Conservation (phyloP, 2,888 invertebrate genomes). For the Apodemia duryi region DNA sequence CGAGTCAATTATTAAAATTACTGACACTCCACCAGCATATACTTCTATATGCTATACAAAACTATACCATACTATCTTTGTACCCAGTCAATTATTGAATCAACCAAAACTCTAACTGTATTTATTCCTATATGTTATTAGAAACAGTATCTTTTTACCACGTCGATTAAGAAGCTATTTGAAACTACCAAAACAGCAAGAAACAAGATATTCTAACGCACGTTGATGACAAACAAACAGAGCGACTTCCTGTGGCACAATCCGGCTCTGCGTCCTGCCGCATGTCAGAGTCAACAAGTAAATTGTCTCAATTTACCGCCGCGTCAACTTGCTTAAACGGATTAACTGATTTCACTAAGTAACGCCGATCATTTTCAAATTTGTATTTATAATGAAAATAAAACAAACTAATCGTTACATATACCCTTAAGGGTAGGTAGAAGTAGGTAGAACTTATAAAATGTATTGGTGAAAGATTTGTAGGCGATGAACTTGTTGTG, state of each 20-base stretch:
- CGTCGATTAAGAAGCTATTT: not conserved
- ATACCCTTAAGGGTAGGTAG: too few species aligned
- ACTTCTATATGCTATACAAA: too few species aligned
- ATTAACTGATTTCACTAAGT: conserved; percentile 66
- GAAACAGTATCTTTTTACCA: not conserved
- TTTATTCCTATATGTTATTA: not conserved
- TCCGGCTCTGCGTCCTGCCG: conserved; percentile 49
- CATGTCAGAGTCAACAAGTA: conserved; percentile 51
- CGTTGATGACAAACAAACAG: conserved; percentile 38
- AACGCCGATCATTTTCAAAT: conserved; percentile 24
- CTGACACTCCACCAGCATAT: too few species aligned
- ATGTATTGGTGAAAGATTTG: too few species aligned
- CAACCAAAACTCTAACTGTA: too few species aligned
- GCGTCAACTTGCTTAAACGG: conserved; percentile 60
- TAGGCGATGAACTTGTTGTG: too few species aligned
- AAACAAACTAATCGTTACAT: too few species aligned
- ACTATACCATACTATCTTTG: too few species aligned
- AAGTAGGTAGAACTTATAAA: too few species aligned
- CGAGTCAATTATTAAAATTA: too few species aligned
- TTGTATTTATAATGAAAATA: too few species aligned
- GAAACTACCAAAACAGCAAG: not conserved
- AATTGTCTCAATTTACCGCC: conserved; percentile 66
- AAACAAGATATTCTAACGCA: conserved; percentile 21
- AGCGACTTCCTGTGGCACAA: conserved; percentile 43
- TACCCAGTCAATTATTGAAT: too few species aligned